Conservation (phyloP, 1,140 invertebrate species). For the Eubasilissa regina region DNA sequence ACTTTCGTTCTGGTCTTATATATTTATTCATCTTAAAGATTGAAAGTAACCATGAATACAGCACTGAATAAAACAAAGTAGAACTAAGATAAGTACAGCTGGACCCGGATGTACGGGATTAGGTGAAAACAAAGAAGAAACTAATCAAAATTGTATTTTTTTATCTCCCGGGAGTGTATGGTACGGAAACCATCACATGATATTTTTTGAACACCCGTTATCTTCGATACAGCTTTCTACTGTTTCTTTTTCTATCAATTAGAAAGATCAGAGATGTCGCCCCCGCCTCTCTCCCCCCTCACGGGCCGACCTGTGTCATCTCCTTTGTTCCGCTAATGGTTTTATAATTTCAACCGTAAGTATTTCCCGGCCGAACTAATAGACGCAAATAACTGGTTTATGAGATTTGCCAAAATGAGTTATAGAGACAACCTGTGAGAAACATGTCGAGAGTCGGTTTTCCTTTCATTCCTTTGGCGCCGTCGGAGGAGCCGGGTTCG, state of each 20-base stretch:
- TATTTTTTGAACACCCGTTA: no score
- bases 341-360: slow-evolving; percentile 51
- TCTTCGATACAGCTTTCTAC: no score
- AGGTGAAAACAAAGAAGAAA: no score
- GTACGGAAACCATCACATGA: no score
- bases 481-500: not conserved
- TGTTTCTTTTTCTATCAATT: slow-evolving; percentile 53
- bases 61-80: no score
- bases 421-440: slow-evolving; percentile 56
- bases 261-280: slow-evolving; percentile 52
- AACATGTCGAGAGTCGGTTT: slow-evolving; percentile 46
- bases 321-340: slow-evolving; percentile 58
- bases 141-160: no score
- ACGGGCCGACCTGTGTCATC: slow-evolving; percentile 22
- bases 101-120: no score
- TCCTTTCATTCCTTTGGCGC: slow-evolving; percentile 34
- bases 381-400: slow-evolving; percentile 60
- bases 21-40: no score
- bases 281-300: not conserved
- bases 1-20: no score
- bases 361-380: slow-evolving; percentile 48
- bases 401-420: slow-evolving; percentile 56
- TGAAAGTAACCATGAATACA: no score
- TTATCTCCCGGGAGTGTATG: no score
- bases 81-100: no score